phyloP scores from a whole-genome alignment of 2,888 invertebrate genomes.

The Xylota sylvarum region DNA sequence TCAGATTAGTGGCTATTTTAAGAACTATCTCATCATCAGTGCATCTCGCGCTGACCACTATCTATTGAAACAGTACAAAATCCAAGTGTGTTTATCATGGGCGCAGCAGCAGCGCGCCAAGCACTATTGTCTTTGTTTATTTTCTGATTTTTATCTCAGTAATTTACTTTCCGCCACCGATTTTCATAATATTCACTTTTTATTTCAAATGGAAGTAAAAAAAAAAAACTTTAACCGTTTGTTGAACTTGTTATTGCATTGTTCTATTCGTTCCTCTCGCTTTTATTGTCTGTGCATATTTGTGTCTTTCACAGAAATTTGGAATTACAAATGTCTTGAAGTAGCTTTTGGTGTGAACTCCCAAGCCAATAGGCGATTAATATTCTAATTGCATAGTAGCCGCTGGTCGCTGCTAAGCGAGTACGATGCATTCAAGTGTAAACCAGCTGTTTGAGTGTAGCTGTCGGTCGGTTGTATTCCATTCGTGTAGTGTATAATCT shows the following conservation, averaged over 20 bases:
- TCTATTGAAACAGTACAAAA: neutral
- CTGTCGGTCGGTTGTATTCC: constrained; percentile 18
- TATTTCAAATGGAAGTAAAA: neutral
- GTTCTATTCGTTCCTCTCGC: neutral
- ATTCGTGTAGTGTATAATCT: neutral
- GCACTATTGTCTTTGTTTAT: constrained; percentile 23
- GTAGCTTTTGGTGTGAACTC: constrained; percentile 11
- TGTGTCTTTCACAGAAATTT: constrained; percentile 22
- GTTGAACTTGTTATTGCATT: constrained; percentile 44
- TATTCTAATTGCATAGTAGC: constrained; percentile 52
- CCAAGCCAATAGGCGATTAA: constrained; percentile 29
- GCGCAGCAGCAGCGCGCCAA: neutral
- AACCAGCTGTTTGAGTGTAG: constrained; percentile 42
- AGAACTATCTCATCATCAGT: constrained; percentile 44
- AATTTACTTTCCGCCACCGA: neutral
- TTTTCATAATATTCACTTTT: constrained; percentile 23
- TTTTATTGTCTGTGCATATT: constrained; percentile 21
- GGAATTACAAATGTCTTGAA: constrained; percentile 27
- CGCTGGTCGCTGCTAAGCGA: constrained; percentile 19
- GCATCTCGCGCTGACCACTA: constrained; percentile 35
- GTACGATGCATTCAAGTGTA: constrained; percentile 43
- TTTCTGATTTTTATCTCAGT: constrained; percentile 34
- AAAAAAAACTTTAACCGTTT: constrained; percentile 34
- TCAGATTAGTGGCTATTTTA: constrained; percentile 64
- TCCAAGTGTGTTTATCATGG: neutral